phyloP scores from a whole-genome alignment of 2,888 invertebrate genomes.

The Aphidoletes aphidimyza region DNA sequence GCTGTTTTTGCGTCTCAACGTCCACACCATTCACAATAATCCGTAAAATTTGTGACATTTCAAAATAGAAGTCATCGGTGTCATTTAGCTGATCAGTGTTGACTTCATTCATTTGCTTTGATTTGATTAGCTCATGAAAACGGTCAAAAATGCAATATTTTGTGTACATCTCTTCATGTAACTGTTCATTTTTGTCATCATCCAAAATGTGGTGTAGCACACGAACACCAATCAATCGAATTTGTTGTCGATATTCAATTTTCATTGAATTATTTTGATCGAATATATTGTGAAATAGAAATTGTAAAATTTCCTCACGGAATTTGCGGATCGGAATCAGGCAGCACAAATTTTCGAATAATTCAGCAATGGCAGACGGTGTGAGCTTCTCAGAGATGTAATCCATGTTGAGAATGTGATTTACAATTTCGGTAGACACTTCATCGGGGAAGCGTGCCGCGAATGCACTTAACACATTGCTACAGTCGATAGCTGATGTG shows the following conservation, averaged over 20 bases:
- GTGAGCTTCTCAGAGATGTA: conserved; percentile 62
- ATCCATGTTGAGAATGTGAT: conserved; percentile 59
- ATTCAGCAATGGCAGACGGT: conserved; percentile 21
- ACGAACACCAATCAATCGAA: conserved; percentile 37
- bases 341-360: conserved; percentile 54
- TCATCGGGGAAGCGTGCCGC: conserved; percentile 69
- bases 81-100: conserved; percentile 53
- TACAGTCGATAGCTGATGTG: background rate
- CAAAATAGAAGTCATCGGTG: conserved; percentile 61
- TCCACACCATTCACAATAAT: conserved; percentile 66
- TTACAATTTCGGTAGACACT: conserved; percentile 64
- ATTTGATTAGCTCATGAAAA: conserved; percentile 63
- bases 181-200: conserved; percentile 59
- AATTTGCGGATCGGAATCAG: conserved; percentile 54
- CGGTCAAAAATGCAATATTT: conserved; percentile 66
- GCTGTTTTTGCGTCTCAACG: conserved; percentile 66
- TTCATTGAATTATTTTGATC: conserved; percentile 57
- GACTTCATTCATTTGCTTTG: conserved; percentile 56
- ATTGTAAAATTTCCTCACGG: conserved; percentile 55
- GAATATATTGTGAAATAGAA: conserved; percentile 56
- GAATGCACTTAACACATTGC: conserved; percentile 67
- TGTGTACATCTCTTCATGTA: conserved; percentile 66
- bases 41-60: conserved; percentile 66
- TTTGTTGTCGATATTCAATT: background rate
- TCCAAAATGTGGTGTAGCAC: conserved; percentile 58